Evolutionary conservation across 2,797 vertebrate genomes (phyloP).

Genomic region (Pogonophryne albipinna): DNA sequence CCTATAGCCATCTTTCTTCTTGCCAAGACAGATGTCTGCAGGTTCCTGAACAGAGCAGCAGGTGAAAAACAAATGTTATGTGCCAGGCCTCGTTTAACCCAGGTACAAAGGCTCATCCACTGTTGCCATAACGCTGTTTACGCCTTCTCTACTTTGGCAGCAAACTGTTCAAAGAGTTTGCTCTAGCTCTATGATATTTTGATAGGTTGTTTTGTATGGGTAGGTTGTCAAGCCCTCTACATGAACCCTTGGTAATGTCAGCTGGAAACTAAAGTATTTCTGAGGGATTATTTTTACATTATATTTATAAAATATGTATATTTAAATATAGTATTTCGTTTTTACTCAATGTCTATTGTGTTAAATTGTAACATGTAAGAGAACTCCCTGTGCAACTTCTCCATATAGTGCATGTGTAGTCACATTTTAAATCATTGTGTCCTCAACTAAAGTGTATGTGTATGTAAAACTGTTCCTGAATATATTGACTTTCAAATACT

Average conservation of each 20-base stretch:
- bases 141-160: conserved; percentile 59
- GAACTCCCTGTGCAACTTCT: conserved; percentile 16
- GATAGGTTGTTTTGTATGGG: conserved; percentile 56
- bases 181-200: conserved; percentile 62
- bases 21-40: conserved; percentile 54
- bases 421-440: background rate
- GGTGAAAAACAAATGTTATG: conserved; percentile 69
- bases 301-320: too few relatives aligned
- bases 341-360: conserved; percentile 20
- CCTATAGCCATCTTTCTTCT: conserved; percentile 34
- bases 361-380: conserved; percentile 4
- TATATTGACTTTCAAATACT: conserved; percentile 1
- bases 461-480: background rate
- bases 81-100: conserved; percentile 61
- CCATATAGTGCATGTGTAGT: background rate
- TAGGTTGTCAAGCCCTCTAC: conserved; percentile 61
- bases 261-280: conserved; percentile 38
- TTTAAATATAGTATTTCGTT: background rate
- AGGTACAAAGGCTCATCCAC: conserved; percentile 73
- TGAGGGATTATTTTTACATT: conserved; percentile 21
- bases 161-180: conserved; percentile 48
- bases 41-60: conserved; percentile 46
- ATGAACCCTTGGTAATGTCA: conserved; percentile 69
- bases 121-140: conserved; percentile 72
- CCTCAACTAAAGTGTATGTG: conserved; percentile 9